Evolutionary conservation across 1,140 invertebrate genomes (phyloP).

Genomic region (Lanistes nyassanus): DNA sequence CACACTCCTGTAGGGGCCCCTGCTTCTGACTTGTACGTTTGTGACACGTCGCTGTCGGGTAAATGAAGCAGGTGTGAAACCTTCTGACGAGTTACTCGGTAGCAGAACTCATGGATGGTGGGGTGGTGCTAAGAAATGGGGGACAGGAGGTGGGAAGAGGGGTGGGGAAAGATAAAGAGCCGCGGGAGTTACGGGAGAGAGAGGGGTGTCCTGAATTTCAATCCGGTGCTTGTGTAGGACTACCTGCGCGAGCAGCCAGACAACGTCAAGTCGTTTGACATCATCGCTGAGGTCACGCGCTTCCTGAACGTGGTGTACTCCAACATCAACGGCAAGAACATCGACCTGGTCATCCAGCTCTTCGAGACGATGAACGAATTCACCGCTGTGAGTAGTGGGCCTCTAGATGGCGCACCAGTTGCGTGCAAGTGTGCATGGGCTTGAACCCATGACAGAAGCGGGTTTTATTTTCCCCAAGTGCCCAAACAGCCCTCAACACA

Average conservation of each 20-base stretch:
- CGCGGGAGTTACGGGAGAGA: neutral
- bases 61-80: too few species aligned
- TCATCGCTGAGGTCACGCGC: constrained; percentile 64
- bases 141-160: neutral
- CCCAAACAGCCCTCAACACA: too few species aligned
- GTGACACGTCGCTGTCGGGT: too few species aligned
- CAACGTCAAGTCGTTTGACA: constrained; percentile 67
- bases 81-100: too few species aligned
- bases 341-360: constrained; percentile 65
- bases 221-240: constrained; percentile 42
- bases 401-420: too few species aligned
- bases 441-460: too few species aligned
- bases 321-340: constrained; percentile 64
- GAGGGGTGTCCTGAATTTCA: neutral
- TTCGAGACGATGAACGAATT: constrained; percentile 66
- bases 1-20: too few species aligned
- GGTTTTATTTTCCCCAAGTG: too few species aligned
- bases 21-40: too few species aligned
- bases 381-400: constrained; percentile 60
- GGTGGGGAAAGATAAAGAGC: neutral
- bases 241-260: constrained; percentile 67
- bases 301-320: constrained; percentile 66
- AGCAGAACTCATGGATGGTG: too few species aligned
- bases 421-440: too few species aligned
- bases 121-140: neutral